A percentile compares a stretch with the other conserved stretches of the same genome.
Evolutionary conservation across 2,113 vertebrate genomes (phyloP).

Genomic region (Muntiacus reevesi): DNA sequence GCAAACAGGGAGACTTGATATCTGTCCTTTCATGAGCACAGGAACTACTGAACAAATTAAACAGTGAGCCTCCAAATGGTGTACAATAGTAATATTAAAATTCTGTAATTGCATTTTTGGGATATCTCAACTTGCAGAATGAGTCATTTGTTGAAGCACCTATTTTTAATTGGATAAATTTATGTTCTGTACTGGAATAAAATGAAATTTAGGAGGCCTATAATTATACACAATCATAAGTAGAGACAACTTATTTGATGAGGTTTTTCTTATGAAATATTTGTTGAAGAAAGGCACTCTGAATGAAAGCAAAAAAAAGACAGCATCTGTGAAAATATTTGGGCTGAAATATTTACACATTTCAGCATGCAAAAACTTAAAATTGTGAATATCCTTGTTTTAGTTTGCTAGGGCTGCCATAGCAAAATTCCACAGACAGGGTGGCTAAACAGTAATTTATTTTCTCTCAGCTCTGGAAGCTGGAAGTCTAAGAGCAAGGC

Average conservation of each 20-base stretch:
- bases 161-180: constrained; percentile 64
- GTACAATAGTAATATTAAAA: constrained; percentile 43
- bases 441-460: neutral
- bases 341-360: neutral
- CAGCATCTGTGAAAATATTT: constrained; percentile 1
- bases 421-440: neutral
- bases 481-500: neutral
- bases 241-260: constrained; percentile 49
- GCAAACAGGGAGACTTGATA: neutral
- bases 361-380: neutral
- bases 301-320: neutral
- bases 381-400: neutral
- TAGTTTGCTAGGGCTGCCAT: neutral
- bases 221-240: constrained; percentile 56
- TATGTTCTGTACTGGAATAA: constrained; percentile 40
- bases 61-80: neutral
- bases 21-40: constrained; percentile 17
- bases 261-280: constrained; percentile 50
- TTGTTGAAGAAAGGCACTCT: constrained; percentile 35
- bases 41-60: constrained; percentile 31
- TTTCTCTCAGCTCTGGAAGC: neutral
- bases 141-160: constrained; percentile 45
- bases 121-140: constrained; percentile 27
- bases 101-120: constrained; percentile 48
- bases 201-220: constrained; percentile 48